Percentiles rank a stretch among this genome's conserved stretches.
Evolutionary conservation across 2,888 invertebrate genomes (phyloP).

Genomic region (Oscheius sp.): DNA sequence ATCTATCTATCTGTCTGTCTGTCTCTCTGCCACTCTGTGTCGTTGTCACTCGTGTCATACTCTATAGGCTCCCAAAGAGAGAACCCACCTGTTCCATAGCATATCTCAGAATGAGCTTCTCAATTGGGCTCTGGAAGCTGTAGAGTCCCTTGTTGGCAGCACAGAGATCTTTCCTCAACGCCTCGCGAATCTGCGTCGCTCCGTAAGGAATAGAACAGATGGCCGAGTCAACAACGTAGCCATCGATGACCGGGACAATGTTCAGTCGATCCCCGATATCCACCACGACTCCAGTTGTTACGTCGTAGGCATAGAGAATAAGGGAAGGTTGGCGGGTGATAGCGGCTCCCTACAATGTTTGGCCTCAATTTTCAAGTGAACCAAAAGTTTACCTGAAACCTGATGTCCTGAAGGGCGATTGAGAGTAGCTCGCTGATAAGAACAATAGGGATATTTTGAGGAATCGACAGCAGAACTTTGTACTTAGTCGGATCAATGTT

Average conservation of each 20-base stretch:
- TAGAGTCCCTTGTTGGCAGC: conserved; percentile 70
- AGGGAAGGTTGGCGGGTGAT: conserved; percentile 78
- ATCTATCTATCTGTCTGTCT: too few species aligned
- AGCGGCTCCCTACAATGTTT: conserved; percentile 72
- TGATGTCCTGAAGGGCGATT: conserved; percentile 62
- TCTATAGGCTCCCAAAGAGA: not conserved
- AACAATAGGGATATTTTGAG: conserved; percentile 67
- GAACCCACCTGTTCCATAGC: conserved; percentile 75
- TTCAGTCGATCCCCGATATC: conserved; percentile 79
- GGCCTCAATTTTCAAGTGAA: not conserved
- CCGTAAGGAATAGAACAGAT: conserved; percentile 78
- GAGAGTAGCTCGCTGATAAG: conserved; percentile 73
- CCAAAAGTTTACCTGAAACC: conserved; percentile 52
- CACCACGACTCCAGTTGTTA: conserved; percentile 78
- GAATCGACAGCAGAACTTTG: conserved; percentile 72
- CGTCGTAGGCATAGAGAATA: conserved; percentile 78
- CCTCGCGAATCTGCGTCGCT: conserved; percentile 75
- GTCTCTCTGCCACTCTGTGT: not conserved
- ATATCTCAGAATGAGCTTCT: conserved; percentile 76
- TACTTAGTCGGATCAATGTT: conserved; percentile 76
- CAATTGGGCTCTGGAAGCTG: conserved; percentile 75
- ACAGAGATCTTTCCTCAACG: conserved; percentile 57
- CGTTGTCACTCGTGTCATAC: not conserved
- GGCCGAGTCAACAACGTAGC: conserved; percentile 77
- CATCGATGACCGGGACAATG: conserved; percentile 78